Percentiles rank a stretch among this genome's conserved stretches.
Evolutionary conservation across 2,888 invertebrate genomes (phyloP).

Genomic region (Nymphalis c-album): DNA sequence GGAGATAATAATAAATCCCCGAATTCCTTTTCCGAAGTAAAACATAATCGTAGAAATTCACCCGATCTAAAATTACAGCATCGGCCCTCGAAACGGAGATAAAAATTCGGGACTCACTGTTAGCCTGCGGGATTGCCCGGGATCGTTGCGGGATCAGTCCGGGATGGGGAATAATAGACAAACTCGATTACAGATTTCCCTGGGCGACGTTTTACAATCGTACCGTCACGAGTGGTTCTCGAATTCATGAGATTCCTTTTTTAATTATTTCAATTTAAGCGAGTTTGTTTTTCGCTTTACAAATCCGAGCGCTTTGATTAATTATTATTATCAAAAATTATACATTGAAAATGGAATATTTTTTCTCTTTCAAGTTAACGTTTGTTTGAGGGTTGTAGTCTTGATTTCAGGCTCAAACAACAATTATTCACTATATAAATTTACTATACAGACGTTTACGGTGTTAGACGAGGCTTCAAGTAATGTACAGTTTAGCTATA

Average conservation of each 20-base stretch:
- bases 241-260: constrained; percentile 35
- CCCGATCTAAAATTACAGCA: constrained; percentile 43
- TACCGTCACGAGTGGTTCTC: constrained; percentile 51
- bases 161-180: constrained; percentile 60
- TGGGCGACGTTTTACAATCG: constrained; percentile 61
- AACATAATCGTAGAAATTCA: constrained; percentile 38
- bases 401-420: no score
- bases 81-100: constrained; percentile 52
- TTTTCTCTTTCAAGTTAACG: no score
- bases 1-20: constrained; percentile 28
- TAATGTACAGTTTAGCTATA: no score
- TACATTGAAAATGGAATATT: no score
- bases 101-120: constrained; percentile 50
- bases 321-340: no score
- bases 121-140: constrained; percentile 43
- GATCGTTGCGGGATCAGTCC: constrained; percentile 49
- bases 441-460: no score
- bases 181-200: constrained; percentile 74
- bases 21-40: constrained; percentile 29
- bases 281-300: neutral
- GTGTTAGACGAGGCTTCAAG: no score
- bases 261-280: constrained; percentile 6
- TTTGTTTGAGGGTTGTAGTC: no score
- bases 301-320: neutral
- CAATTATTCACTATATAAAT: no score